Base-by-base conservation (phyloP, 2,113 vertebrate species). In the Pteruthius melanotis region DNA sequence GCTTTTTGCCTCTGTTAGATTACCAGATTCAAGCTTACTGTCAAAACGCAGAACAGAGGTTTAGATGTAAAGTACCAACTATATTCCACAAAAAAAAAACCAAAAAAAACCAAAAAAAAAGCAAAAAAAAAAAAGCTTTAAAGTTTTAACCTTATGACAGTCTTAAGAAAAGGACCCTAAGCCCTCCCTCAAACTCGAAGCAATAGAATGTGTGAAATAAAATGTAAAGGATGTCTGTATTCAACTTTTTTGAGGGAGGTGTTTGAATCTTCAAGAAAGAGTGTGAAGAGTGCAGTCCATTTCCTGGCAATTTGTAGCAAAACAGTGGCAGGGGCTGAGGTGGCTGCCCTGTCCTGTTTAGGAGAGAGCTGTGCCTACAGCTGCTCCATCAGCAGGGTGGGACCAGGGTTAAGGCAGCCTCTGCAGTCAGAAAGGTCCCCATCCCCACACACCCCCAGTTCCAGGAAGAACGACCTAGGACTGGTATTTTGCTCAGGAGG, bases 1-100 rank as follows among this genome's bases (percentile, higher is more conserved):
- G 94, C 82, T 87, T 94, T 96, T 97, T 97, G 90, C 97, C 98
- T 97, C 93, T 95, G 9, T 89, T 96, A 98, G 97, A 98, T 98
- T 98, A 98, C 97, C 97, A 98, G 96, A 98, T 98, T 97, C 98
- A 98, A 98, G 97, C 97, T 98, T 98, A 97, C 96, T 98, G 97
- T 97, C 97, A 98, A 97, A 97, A 98, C 84, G 76, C 82, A 97
- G 84, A 97, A 90, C 83, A 86, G 75, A 93, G 81, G 69, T 93
- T 93, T 92, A 93, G 81, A 93, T 53, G 64, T 74, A 69, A 92
- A 97, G 78, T 66, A 37, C 60, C 71, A 74, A 52, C 68, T 88
- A 5, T 22, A 57, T 37, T 35, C 31, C 44, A 50, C 16, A 2
- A 33, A 42, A 82, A 57, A 31, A 40, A 69, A 56, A n/a, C n/a